Percentiles rank a stretch among this genome's conserved stretches.
phyloP scores from a whole-genome alignment of 2,888 invertebrate species.

The Trileptium ribeirensis region DNA sequence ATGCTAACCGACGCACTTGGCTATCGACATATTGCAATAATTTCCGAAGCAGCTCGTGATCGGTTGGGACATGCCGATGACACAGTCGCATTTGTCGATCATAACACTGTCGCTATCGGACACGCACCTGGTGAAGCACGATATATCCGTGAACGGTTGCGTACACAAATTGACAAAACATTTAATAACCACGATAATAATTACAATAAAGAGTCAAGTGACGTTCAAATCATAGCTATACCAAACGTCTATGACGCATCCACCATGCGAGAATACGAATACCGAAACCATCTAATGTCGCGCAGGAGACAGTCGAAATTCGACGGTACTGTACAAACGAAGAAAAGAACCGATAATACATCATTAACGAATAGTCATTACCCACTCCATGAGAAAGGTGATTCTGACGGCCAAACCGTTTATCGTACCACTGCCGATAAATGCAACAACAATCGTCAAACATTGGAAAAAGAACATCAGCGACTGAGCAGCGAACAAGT shows the following conservation, averaged over 20 bases:
- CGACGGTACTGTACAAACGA: neutral
- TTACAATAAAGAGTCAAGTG: neutral
- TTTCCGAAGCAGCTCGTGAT: neutral
- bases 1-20: slow-evolving; percentile 6
- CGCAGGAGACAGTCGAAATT: neutral
- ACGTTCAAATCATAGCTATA: neutral
- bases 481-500: neutral
- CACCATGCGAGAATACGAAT: neutral
- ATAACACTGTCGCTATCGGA: neutral
- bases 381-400: neutral
- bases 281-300: neutral
- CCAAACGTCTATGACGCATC: too few relatives aligned
- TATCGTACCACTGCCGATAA: too few relatives aligned
- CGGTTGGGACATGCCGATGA: neutral
- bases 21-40: neutral
- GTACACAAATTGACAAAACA: neutral
- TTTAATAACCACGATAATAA: too few relatives aligned
- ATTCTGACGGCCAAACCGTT: too few relatives aligned
- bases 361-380: neutral
- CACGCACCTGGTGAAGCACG: neutral
- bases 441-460: too few relatives aligned
- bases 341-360: neutral
- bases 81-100: neutral
- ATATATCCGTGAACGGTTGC: neutral
- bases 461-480: too few relatives aligned